Evolutionary conservation across 2,888 invertebrate genomes (phyloP).

Genomic region (Camponotus fellah): DNA sequence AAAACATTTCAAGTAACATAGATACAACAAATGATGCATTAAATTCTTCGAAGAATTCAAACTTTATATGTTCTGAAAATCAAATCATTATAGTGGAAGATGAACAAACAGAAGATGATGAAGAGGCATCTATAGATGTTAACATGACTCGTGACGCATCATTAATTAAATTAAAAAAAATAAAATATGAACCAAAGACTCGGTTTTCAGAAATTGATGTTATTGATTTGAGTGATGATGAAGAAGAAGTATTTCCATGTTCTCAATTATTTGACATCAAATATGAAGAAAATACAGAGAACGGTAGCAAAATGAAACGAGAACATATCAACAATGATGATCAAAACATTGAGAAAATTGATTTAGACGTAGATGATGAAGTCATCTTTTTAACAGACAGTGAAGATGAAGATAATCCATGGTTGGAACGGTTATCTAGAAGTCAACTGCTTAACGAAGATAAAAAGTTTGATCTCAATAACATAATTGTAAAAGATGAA

Average conservation of each 20-base stretch:
- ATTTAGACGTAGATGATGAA: slow-evolving; percentile 66
- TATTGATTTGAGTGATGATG: slow-evolving; percentile 88
- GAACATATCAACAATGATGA: slow-evolving; percentile 58
- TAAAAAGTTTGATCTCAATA: background rate
- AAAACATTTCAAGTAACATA: background rate
- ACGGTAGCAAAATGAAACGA: slow-evolving; percentile 70
- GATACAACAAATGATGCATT: background rate
- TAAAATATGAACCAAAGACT: slow-evolving; percentile 85
- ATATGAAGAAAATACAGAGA: slow-evolving; percentile 53
- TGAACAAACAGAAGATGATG: slow-evolving; percentile 66
- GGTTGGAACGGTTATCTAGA: slow-evolving; percentile 74
- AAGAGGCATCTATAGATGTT: slow-evolving; percentile 7
- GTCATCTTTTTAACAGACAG: slow-evolving; percentile 78
- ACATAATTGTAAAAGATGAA: background rate
- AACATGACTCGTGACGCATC: slow-evolving; percentile 1
- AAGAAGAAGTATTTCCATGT: slow-evolving; percentile 87
- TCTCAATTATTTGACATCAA: slow-evolving; percentile 87
- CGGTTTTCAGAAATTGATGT: slow-evolving; percentile 86
- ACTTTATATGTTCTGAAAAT: slow-evolving; percentile 1
- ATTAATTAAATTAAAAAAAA: slow-evolving; percentile 59
- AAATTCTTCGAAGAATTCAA: background rate
- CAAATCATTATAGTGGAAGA: slow-evolving; percentile 59
- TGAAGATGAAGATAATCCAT: slow-evolving; percentile 78
- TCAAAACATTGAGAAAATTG: slow-evolving; percentile 54
- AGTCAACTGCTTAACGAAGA: slow-evolving; percentile 70